These are phyloP conservation scores for Chamaetylas fuelleborni DNA, from an alignment of 2,113 vertebrate genomes.

Conservation along the genomic window DNA sequence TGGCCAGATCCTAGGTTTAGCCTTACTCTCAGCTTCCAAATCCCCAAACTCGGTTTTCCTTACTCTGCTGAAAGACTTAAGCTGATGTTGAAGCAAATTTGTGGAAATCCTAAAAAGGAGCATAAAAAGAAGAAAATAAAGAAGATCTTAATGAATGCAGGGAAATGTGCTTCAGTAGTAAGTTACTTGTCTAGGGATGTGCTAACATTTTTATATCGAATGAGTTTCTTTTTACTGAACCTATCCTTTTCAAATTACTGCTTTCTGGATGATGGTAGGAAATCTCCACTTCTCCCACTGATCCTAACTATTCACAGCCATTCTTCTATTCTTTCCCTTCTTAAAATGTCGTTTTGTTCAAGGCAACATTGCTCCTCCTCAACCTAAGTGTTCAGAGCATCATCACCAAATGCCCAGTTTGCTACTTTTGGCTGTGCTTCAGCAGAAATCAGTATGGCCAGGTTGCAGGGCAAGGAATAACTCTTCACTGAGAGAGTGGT, in stretches of 20 bases:
- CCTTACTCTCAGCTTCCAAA: not conserved
- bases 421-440: not conserved
- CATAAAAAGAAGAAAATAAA: not conserved
- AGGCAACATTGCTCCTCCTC: not conserved
- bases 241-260: not conserved
- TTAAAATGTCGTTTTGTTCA: not conserved
- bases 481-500: not conserved
- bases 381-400: not conserved
- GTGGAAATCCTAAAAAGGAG: not conserved
- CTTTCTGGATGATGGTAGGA: not conserved
- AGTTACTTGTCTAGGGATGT: not conserved
- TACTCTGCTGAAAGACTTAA: not conserved
- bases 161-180: not conserved
- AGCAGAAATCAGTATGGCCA: not conserved
- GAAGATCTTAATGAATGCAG: not conserved
- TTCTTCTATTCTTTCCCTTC: not conserved
- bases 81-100: not conserved
- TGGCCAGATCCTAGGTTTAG: not conserved
- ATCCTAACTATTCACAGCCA: not conserved
- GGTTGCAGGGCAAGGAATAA: not conserved
- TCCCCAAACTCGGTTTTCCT: not conserved
- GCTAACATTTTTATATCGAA: not conserved
- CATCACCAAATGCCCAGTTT: not conserved
- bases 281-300: not conserved
- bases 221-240: not conserved